A percentile compares a stretch with the other conserved stretches of the same genome.
phyloP scores from a whole-genome alignment of 2,888 invertebrate genomes.

The Sicus ferrugineus region DNA sequence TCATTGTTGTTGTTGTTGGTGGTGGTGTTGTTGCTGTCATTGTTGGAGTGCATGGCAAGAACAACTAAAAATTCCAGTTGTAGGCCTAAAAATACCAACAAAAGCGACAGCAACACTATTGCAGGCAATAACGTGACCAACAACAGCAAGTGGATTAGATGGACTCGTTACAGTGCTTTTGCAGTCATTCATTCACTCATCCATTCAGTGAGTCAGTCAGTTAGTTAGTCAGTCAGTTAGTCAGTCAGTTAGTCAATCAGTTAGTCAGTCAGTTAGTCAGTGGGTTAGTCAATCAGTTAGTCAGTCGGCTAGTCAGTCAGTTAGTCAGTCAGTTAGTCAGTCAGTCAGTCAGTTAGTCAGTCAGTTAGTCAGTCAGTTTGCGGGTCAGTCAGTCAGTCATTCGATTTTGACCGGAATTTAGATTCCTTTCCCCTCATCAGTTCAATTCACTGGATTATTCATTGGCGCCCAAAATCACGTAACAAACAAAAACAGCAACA shows the following conservation, averaged over 20 bases:
- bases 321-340: not conserved
- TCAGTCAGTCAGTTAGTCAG: not conserved
- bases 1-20: too few relatives aligned
- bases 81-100: not conserved
- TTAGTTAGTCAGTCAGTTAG: not conserved
- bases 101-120: conserved; percentile 4
- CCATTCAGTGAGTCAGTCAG: not conserved
- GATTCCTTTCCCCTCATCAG: not conserved
- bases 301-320: not conserved
- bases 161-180: conserved; percentile 26
- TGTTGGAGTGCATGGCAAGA: not conserved
- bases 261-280: not conserved
- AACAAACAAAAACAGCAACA: not conserved
- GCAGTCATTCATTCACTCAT: not conserved
- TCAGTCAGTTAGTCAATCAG: too few relatives aligned
- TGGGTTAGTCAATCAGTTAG: not conserved
- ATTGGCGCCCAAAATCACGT: not conserved
- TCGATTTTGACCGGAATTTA: not conserved
- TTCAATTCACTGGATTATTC: not conserved
- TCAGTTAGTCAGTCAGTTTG: not conserved
- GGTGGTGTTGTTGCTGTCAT: too few relatives aligned
- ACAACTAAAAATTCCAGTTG: not conserved
- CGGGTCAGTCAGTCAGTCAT: conserved; percentile 1
- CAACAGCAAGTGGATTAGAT: conserved; percentile 25
- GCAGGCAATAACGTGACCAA: not conserved